A percentile compares a stretch with the other conserved stretches of the same genome.
phyloP scores from a whole-genome alignment of 1,140 invertebrate species.

The Melanaphis sacchari region DNA sequence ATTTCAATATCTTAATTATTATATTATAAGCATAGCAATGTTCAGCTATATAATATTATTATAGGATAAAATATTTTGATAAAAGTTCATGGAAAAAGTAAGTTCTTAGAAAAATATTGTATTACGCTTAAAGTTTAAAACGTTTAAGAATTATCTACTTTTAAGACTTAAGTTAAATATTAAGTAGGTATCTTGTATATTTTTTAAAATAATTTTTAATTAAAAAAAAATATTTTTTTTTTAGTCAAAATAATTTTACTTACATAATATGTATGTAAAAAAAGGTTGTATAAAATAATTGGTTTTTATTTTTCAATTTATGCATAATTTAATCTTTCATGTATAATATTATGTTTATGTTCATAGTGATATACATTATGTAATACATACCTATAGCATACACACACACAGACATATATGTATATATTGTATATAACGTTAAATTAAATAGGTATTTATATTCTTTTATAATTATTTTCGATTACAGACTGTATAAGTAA shows the following conservation, averaged over 20 bases:
- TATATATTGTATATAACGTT: not conserved
- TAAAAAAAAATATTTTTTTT: not conserved
- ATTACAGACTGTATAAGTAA: not conserved
- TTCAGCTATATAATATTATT: not conserved
- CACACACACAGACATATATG: too few species aligned
- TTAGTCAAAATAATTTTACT: too few species aligned
- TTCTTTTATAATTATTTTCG: not conserved
- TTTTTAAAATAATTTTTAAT: not conserved
- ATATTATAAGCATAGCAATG: not conserved
- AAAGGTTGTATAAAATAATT: not conserved
- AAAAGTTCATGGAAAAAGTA: not conserved
- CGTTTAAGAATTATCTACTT: not conserved
- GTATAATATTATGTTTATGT: slow-evolving; percentile 5
- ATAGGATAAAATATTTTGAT: not conserved
- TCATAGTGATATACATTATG: not conserved
- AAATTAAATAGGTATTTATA: not conserved
- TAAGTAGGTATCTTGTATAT: not conserved
- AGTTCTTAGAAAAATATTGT: not conserved
- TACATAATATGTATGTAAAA: not conserved
- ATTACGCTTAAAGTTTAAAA: not conserved
- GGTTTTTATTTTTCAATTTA: not conserved
- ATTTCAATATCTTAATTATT: slow-evolving; percentile 11
- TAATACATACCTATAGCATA: not conserved
- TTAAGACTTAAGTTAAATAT: not conserved
- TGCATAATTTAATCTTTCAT: not conserved